Percentiles rank a stretch among this genome's conserved stretches.
Conservation (phyloP, 1,140 invertebrate genomes). For the Acromyrmex heyeri region DNA sequence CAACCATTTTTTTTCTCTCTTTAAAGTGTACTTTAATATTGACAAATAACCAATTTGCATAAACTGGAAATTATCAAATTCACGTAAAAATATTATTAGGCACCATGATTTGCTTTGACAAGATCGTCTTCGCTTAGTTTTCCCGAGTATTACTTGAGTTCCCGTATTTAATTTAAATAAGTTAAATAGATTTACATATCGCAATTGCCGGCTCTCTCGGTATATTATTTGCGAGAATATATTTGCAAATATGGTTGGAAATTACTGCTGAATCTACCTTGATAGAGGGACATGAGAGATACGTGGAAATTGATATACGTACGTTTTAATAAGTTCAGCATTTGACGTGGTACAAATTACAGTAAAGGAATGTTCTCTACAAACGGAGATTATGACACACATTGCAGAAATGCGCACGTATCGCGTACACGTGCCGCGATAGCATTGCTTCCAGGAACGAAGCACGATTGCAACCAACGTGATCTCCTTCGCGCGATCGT, state of each 20-base stretch:
- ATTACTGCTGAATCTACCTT: not conserved
- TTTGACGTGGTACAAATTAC: slow-evolving; percentile 1
- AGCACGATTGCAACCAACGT: slow-evolving; percentile 1
- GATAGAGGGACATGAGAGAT: not conserved
- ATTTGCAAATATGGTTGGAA: not conserved
- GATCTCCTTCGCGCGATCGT: not conserved
- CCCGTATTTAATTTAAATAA: no score
- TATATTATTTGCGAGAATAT: not conserved
- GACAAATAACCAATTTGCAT: no score
- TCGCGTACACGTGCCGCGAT: slow-evolving; percentile 20
- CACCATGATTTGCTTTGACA: no score
- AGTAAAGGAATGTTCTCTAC: not conserved
- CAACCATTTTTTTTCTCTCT: no score
- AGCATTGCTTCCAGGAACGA: slow-evolving; percentile 13
- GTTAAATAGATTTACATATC: not conserved
- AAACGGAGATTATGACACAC: slow-evolving; percentile 31
- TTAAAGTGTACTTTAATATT: no score
- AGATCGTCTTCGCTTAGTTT: no score
- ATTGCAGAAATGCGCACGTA: slow-evolving; percentile 20
- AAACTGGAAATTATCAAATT: no score
- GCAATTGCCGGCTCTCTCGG: not conserved
- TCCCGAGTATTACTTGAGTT: no score
- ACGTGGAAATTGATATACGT: not conserved
- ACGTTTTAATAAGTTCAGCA: slow-evolving; percentile 8
- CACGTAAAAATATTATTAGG: no score